Conservation (phyloP, 2,888 invertebrate species). For the Anarsia innoxiella region DNA sequence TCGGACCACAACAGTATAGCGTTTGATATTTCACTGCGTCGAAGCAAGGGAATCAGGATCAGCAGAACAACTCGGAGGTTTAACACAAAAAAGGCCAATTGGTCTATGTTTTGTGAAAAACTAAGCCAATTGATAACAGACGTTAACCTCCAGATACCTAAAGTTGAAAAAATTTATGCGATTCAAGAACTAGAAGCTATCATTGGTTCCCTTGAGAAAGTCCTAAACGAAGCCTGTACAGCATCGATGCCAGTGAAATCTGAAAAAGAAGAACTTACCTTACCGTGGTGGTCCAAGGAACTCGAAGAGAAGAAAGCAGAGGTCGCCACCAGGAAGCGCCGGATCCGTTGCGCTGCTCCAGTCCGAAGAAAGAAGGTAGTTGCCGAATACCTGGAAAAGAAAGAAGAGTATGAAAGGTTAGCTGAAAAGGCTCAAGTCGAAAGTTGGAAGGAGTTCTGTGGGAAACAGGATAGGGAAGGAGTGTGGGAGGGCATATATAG, state of each 20-base stretch:
- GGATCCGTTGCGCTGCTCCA: slow-evolving; percentile 11
- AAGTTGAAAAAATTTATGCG: not conserved
- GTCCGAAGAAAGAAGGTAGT: slow-evolving; percentile 8
- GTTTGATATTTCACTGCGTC: not conserved
- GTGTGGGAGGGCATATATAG: slow-evolving; percentile 13
- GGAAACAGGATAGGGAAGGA: slow-evolving; percentile 13
- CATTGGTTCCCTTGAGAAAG: not conserved
- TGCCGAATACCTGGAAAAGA: slow-evolving; percentile 11
- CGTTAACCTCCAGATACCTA: not conserved
- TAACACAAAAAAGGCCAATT: slow-evolving; percentile 5
- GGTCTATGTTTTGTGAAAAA: not conserved
- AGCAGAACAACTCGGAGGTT: not conserved
- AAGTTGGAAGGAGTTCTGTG: slow-evolving; percentile 14
- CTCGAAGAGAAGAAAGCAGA: not conserved
- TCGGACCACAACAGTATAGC: slow-evolving; percentile 4
- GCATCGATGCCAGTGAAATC: not conserved
- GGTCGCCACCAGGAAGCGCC: not conserved
- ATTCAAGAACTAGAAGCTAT: not conserved
- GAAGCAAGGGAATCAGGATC: not conserved
- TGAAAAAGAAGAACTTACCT: not conserved
- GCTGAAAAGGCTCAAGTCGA: slow-evolving; percentile 1
- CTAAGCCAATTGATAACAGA: not conserved
- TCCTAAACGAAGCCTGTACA: not conserved
- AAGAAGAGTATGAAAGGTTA: slow-evolving; percentile 6
- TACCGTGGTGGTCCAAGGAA: slow-evolving; percentile 8